A percentile compares a stretch with the other conserved stretches of the same genome.
Evolutionary conservation across 2,888 invertebrate species (phyloP).

Genomic region (Orchesella flavescens): DNA sequence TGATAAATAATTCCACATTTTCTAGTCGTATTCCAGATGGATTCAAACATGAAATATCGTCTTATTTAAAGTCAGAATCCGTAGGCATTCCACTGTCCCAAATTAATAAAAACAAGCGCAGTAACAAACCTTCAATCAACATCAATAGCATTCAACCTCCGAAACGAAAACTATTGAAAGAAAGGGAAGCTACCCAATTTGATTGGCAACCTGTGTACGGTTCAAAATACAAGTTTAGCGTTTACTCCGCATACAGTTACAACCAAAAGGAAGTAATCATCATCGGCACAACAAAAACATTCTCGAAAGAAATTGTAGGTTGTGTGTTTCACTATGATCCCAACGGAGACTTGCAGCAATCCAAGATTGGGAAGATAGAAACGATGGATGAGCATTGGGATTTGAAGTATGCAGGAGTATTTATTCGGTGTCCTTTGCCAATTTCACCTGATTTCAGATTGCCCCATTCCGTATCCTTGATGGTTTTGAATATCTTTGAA

Average conservation of each 20-base stretch:
- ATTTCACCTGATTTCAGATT: neutral
- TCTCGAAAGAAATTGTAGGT: neutral
- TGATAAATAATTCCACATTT: too few relatives aligned
- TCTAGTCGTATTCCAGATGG: too few relatives aligned
- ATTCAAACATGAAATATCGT: too few relatives aligned
- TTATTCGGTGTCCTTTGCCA: neutral
- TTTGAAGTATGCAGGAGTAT: neutral
- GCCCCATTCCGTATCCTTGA: neutral
- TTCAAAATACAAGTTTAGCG: neutral
- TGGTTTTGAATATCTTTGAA: too few relatives aligned
- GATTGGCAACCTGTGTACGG: constrained; percentile 15
- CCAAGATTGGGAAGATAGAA: neutral
- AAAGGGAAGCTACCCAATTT: too few relatives aligned
- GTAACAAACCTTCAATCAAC: too few relatives aligned
- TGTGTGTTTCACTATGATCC: neutral
- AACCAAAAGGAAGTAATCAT: neutral
- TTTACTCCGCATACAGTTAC: constrained; percentile 8
- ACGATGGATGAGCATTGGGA: neutral
- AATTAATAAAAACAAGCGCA: too few relatives aligned
- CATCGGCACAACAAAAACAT: constrained; percentile 1
- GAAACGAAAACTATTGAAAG: too few relatives aligned
- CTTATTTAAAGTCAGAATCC: too few relatives aligned
- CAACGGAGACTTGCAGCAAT: too few relatives aligned
- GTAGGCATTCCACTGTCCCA: too few relatives aligned
- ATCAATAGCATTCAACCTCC: too few relatives aligned